Base-by-base conservation (phyloP, 2,797 vertebrate genomes). In the Periparus ater region DNA sequence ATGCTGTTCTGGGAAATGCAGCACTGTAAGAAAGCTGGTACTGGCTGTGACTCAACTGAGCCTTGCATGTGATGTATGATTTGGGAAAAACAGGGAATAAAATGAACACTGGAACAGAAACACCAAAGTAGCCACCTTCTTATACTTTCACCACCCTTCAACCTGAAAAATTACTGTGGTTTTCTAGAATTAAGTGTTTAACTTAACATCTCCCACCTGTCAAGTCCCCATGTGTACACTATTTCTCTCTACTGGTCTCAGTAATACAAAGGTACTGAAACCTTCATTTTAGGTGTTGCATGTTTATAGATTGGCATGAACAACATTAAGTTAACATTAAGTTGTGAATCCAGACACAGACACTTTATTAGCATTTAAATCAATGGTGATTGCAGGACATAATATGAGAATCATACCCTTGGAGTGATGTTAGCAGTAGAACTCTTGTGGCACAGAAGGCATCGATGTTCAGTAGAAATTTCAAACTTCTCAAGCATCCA, bases 401-500 rank as follows among this genome's bases (percentile, higher is more conserved):
- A 71, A 32, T 11, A 47, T 10, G 32, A 62, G 44, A 72, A 62
- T 50, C 13, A 8, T 23, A n/a, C 26, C 38, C 17, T 54, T 76
- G 21, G 20, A 21, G 36, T 36, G 40, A 73, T 9, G 3, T n/a
- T 23, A 21, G 16, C 22, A 16, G 70, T 68, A 72, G 63, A 80
- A 65, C 7, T 16, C 26, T 68, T 32, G 26, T 80, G 68, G 30
- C 62, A 72, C 0, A 0, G 53, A 87, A 70, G 11, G 26, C 63
- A 79, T 75, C 55, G 19, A 4, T 1, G 17, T 60, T 83, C 6
- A 0, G 32, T 32, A 95, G 82, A 80, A 80, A 89, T 85, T 73
- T 70, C 61, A 92, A 50, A 72, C 79, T 88, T 92, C 71, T 80
- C 58, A 89, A 65, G 75, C 70, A 85, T 92, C 76, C 88, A 66